A percentile compares a stretch with the other conserved stretches of the same genome.
Conservation (phyloP, 2,113 vertebrate genomes). For the Ictidomys tridecemlineatus region DNA sequence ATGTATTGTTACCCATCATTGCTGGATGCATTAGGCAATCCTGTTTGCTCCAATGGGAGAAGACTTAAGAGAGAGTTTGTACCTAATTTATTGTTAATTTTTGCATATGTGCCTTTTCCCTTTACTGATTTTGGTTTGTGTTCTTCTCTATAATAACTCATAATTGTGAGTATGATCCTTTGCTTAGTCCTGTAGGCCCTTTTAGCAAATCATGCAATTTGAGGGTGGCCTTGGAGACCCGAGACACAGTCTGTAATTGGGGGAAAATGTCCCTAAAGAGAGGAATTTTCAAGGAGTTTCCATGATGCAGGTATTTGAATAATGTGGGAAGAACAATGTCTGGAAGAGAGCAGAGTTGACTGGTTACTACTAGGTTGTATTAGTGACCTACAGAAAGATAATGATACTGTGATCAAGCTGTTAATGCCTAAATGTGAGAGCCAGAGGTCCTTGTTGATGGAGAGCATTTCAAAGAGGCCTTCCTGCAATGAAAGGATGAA, state of each 20-base stretch:
- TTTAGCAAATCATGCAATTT: not conserved
- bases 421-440: not conserved
- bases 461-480: not conserved
- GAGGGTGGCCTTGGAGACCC: not conserved
- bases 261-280: not conserved
- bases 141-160: not conserved
- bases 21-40: not conserved
- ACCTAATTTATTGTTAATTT: not conserved
- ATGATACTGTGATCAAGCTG: not conserved
- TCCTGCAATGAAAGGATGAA: not conserved
- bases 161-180: not conserved
- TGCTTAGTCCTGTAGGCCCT: not conserved
- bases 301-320: not conserved
- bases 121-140: not conserved
- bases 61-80: not conserved
- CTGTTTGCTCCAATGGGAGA: not conserved
- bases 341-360: not conserved
- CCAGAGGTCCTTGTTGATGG: not conserved
- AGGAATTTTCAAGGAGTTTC: not conserved
- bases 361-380: not conserved
- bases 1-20: not conserved
- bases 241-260: not conserved
- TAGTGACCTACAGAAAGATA: not conserved
- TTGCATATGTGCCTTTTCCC: not conserved
- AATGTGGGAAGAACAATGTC: not conserved